A percentile compares a stretch with the other conserved stretches of the same genome.
phyloP scores from a whole-genome alignment of 2,888 invertebrate species.

The Cyaniris semiargus region DNA sequence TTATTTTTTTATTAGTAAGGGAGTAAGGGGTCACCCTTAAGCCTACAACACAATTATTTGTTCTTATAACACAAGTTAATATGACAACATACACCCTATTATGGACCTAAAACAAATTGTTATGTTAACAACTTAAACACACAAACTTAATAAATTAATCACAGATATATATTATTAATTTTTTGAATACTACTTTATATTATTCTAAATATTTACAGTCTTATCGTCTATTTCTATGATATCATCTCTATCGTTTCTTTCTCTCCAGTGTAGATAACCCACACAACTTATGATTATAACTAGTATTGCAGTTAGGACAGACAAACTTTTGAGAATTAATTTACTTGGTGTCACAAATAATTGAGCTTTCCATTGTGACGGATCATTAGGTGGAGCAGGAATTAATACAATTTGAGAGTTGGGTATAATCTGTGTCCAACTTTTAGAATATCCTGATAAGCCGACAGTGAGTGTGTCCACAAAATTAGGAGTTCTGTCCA shows the following conservation, averaged over 20 bases:
- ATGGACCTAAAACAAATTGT: too few relatives aligned
- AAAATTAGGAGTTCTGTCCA: constrained; percentile 99
- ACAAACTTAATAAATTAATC: not conserved
- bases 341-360: constrained; percentile 97
- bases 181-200: not conserved
- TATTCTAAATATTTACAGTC: constrained; percentile 63
- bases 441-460: constrained; percentile 83
- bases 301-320: constrained; percentile 92
- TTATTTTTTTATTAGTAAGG: too few relatives aligned
- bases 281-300: constrained; percentile 92
- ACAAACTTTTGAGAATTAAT: constrained; percentile 94
- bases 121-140: not conserved
- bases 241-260: constrained; percentile 80
- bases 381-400: constrained; percentile 89
- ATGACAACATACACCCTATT: too few relatives aligned
- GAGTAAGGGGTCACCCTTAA: too few relatives aligned
- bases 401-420: constrained; percentile 98
- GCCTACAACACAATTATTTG: too few relatives aligned
- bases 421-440: constrained; percentile 96
- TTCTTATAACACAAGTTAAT: too few relatives aligned
- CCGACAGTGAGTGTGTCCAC: constrained; percentile 94
- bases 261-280: constrained; percentile 93
- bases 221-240: constrained; percentile 74
- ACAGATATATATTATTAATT: not conserved
- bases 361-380: constrained; percentile 92